These are phyloP conservation scores for Formica aserva DNA, from an alignment of 2,888 invertebrate species.

Conservation along the genomic window DNA sequence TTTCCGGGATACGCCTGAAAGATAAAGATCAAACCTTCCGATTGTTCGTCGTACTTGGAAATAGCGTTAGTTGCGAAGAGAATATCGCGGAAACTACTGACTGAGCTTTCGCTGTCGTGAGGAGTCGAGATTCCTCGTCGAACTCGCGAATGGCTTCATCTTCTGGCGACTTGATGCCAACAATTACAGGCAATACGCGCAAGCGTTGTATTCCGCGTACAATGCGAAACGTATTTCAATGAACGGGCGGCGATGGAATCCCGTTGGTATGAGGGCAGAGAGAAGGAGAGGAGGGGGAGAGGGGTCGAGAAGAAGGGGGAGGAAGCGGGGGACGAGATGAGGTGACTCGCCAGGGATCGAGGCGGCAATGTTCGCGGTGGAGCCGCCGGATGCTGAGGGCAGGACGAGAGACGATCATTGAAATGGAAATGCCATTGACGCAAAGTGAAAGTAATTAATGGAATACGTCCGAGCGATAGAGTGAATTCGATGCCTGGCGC, in stretches of 20 bases:
- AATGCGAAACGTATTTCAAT: constrained; percentile 71
- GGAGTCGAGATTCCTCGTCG: constrained; percentile 31
- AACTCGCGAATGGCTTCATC: constrained; percentile 26
- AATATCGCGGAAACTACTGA: background rate
- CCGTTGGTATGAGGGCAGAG: constrained; percentile 55
- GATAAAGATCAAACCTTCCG: background rate
- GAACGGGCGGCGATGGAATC: constrained; percentile 65
- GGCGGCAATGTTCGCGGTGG: constrained; percentile 62
- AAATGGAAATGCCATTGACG: constrained; percentile 78
- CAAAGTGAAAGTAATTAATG: constrained; percentile 80
- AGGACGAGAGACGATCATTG: constrained; percentile 71
- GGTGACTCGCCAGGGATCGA: constrained; percentile 47
- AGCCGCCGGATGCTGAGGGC: constrained; percentile 46
- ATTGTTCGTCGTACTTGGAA: background rate
- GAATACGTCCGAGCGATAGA: constrained; percentile 74
- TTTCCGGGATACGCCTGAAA: background rate
- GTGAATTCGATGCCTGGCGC: constrained; percentile 72
- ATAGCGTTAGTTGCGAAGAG: background rate
- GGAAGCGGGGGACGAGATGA: background rate
- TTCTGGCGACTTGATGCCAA: constrained; percentile 51
- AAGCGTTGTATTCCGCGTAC: constrained; percentile 69
- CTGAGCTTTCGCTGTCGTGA: constrained; percentile 19
- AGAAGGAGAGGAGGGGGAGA: background rate
- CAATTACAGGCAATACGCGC: constrained; percentile 49
- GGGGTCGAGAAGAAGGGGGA: background rate